These are phyloP conservation scores for Acanthiza pusilla DNA, from an alignment of 2,797 vertebrate genomes.

Conservation along the genomic window DNA sequence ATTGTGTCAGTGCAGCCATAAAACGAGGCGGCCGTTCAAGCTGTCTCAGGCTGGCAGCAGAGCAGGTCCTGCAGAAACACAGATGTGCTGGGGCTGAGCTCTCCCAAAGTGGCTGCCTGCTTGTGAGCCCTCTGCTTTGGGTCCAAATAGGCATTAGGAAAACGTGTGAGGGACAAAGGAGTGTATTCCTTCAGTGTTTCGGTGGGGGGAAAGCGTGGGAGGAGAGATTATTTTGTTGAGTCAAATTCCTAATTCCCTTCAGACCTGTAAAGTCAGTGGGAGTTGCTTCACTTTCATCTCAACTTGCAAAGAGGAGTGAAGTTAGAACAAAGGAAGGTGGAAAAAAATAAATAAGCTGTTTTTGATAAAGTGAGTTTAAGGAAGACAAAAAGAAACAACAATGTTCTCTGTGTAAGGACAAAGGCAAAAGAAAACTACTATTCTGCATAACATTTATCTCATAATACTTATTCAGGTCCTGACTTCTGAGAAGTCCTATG, in stretches of 20 bases:
- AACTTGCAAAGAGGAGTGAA: neutral
- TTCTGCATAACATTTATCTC: neutral
- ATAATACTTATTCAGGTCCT: neutral
- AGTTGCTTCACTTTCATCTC: conserved; percentile 36
- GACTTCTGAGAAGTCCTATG: neutral
- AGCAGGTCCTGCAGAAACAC: conserved; percentile 29
- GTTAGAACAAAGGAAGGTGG: neutral
- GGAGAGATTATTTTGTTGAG: neutral
- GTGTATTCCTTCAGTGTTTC: neutral
- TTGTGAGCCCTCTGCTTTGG: neutral
- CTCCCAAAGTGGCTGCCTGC: neutral
- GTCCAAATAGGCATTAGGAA: neutral
- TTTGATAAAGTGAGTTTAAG: neutral
- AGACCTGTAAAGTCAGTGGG: conserved; percentile 29
- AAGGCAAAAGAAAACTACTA: neutral
- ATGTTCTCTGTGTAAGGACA: neutral
- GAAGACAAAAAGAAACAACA: neutral
- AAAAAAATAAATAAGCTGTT: neutral
- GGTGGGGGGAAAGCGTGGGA: neutral
- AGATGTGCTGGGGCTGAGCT: neutral
- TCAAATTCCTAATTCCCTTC: conserved; percentile 30
- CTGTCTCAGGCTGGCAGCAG: neutral
- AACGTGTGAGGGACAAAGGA: neutral
- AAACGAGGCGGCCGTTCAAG: conserved; percentile 22
- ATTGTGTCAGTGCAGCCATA: conserved; percentile 65